Base-by-base conservation (phyloP, 1,140 invertebrate genomes). In the Rhynchophorus ferrugineus region DNA sequence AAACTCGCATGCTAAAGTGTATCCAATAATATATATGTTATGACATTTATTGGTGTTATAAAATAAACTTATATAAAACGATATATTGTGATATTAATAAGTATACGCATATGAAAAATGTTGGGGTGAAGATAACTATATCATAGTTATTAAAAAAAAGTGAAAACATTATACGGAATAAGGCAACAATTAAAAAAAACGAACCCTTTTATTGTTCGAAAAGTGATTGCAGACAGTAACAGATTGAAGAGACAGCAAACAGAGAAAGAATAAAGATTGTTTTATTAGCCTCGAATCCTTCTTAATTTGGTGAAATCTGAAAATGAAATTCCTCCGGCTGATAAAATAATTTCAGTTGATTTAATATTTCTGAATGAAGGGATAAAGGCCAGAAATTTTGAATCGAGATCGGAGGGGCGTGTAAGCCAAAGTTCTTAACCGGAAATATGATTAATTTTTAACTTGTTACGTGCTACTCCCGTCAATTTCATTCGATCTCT, bases 311-410 rank as follows among this genome's bases (percentile, higher is more conserved):
- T 39, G 37, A 48, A 48, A 48, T 48, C 46, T 41, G n/a, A 16
- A 48, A 38, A 39, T 48, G 18, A 48, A 48, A 48, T 48, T 33
- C 24, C 33, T 21, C 33, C 16, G 18, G 21, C 33, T 21, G 19
- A 34, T 38, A 48, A 48, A 48, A 48, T 48, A 42, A 48, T 33
- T 48, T 33, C 5, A 38, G 34, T 48, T 16, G 46, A 48, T 48
- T 48, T 17, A 39, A 48, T 48, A 36, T 37, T 48, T 48, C 46
- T 44, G 42, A 44, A 44, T 44, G 18, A 20, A 9, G 37, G 37
- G 37, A 14, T 14, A 38, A 19, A 13, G 17, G 37, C 37, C 7
- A 19, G 13, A 38, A 38, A 14, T 38, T 38, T 13, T 11, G 24
- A 29, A 29, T 39, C n/a, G n/a, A n/a, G n/a, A n/a, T n/a, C n/a